Evolutionary conservation across 2,888 invertebrate species (phyloP).

Genomic region (Lithophane leautieri): DNA sequence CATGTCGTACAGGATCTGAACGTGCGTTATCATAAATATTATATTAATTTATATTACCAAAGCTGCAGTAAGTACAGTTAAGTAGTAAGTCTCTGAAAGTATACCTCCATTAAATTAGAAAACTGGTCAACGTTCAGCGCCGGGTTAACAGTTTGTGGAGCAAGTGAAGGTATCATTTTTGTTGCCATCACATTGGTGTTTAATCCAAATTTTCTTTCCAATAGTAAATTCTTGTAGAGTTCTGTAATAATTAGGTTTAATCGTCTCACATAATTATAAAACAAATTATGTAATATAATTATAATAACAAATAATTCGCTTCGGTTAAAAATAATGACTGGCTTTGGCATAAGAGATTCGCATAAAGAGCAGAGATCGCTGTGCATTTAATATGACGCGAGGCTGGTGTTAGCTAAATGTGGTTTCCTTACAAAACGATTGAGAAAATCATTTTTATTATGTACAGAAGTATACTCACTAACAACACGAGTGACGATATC

Average conservation of each 20-base stretch:
- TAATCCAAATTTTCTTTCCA: conserved; percentile 97
- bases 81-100: conserved; percentile 6
- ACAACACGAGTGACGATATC: conserved; percentile 97
- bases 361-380: conserved; percentile 50
- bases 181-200: conserved; percentile 98
- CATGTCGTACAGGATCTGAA: conserved; percentile 96
- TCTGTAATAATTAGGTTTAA: conserved; percentile 90
- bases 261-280: conserved; percentile 30
- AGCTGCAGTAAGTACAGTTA: not conserved
- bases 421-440: not conserved
- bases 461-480: conserved; percentile 93
- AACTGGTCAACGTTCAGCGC: conserved; percentile 83
- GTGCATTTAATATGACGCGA: conserved; percentile 6
- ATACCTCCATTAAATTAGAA: conserved; percentile 83
- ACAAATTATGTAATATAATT: not conserved
- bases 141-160: conserved; percentile 98
- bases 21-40: conserved; percentile 28
- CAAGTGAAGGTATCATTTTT: conserved; percentile 97
- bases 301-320: conserved; percentile 47
- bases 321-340: not conserved
- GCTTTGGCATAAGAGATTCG: conserved; percentile 48
- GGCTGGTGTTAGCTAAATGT: not conserved
- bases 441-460: conserved; percentile 9
- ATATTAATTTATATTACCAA: conserved; percentile 8
- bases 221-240: conserved; percentile 97